phyloP scores from a whole-genome alignment of 2,888 invertebrate species.

The Micoletzkya japonica region DNA sequence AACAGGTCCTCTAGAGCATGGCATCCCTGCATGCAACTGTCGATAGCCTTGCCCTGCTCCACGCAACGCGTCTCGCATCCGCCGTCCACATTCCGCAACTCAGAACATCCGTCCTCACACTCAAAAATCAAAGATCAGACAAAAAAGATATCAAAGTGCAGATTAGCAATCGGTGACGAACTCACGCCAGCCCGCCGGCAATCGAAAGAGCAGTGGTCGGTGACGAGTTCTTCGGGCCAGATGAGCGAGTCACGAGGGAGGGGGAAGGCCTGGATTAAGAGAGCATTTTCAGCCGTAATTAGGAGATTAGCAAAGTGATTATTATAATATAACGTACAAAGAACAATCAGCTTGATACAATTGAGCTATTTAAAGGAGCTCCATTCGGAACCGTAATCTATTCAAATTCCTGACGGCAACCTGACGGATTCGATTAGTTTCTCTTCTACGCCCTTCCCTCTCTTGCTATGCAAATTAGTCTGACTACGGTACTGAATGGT shows the following conservation, averaged over 20 bases:
- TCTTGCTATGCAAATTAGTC: too few relatives aligned
- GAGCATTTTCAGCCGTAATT: too few relatives aligned
- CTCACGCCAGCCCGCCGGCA: conserved; percentile 7
- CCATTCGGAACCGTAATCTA: too few relatives aligned
- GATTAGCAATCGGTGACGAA: not conserved
- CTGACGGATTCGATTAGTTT: too few relatives aligned
- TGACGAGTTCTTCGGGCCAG: not conserved
- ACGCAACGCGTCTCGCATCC: conserved; percentile 4
- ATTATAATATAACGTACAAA: too few relatives aligned
- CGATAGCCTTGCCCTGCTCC: conserved; percentile 4
- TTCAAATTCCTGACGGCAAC: too few relatives aligned
- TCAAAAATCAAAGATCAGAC: not conserved
- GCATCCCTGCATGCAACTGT: conserved; percentile 25
- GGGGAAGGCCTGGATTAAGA: conserved; percentile 23
- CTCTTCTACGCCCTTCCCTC: too few relatives aligned
- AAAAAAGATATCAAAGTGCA: not conserved
- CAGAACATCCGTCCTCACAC: conserved; percentile 23
- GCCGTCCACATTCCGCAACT: not conserved
- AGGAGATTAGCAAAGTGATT: too few relatives aligned
- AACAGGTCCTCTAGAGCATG: conserved; percentile 10
- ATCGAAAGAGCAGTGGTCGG: conserved; percentile 8
- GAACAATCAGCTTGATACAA: too few relatives aligned
- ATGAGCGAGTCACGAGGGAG: conserved; percentile 16
- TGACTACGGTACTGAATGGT: too few relatives aligned
- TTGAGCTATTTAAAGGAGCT: too few relatives aligned